phyloP scores from a whole-genome alignment of 2,888 invertebrate genomes.

The Lasioglossum morio region DNA sequence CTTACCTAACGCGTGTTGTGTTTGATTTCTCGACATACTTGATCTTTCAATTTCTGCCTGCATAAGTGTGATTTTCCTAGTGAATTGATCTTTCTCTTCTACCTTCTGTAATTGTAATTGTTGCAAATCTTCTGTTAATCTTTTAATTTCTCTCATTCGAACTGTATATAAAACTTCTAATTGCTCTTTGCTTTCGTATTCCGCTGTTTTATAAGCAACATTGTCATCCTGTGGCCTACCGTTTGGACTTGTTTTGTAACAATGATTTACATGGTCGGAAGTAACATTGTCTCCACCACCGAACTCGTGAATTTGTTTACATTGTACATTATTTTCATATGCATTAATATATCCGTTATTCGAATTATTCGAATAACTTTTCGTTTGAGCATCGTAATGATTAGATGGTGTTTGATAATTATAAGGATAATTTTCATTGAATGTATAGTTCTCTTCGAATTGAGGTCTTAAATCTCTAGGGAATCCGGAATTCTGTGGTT shows the following conservation, averaged over 20 bases:
- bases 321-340: slow-evolving; percentile 74
- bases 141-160: slow-evolving; percentile 82
- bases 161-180: slow-evolving; percentile 84
- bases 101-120: slow-evolving; percentile 75
- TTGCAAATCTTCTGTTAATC: slow-evolving; percentile 76
- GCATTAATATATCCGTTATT: slow-evolving; percentile 78
- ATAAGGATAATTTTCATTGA: slow-evolving; percentile 74
- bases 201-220: slow-evolving; percentile 75
- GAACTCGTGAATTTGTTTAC: slow-evolving; percentile 69
- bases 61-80: slow-evolving; percentile 86
- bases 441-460: slow-evolving; percentile 68
- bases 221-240: slow-evolving; percentile 73
- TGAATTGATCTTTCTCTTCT: slow-evolving; percentile 84
- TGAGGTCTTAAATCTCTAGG: slow-evolving; percentile 65
- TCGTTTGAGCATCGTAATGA: slow-evolving; percentile 75
- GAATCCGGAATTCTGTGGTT: slow-evolving; percentile 70
- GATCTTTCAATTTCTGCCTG: slow-evolving; percentile 88
- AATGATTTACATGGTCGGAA: slow-evolving; percentile 79
- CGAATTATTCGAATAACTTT: slow-evolving; percentile 76
- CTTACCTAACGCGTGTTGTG: slow-evolving; percentile 88
- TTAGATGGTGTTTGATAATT: slow-evolving; percentile 80
- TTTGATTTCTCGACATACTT: slow-evolving; percentile 87
- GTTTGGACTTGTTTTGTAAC: slow-evolving; percentile 77
- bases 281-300: slow-evolving; percentile 75
- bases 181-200: slow-evolving; percentile 82